These are phyloP conservation scores for Netelia inedita DNA, from an alignment of 2,888 invertebrate species.

Conservation along the genomic window DNA sequence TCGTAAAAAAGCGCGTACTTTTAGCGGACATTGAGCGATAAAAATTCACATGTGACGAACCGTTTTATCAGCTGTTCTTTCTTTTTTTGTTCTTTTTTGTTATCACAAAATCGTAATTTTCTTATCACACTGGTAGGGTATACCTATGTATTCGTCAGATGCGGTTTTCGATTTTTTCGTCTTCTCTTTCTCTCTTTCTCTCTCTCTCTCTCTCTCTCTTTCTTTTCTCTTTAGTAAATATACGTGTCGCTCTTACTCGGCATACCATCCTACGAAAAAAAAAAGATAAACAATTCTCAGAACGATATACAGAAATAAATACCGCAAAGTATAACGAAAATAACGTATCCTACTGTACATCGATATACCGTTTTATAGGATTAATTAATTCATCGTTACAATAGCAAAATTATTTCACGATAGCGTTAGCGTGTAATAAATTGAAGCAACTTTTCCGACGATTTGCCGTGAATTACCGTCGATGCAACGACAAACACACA, in stretches of 20 bases:
- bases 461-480: too few relatives aligned
- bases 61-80: conserved; percentile 3
- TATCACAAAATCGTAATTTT: conserved; percentile 12
- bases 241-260: conserved; percentile 91
- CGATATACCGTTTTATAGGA: not conserved
- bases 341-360: not conserved
- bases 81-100: conserved; percentile 19
- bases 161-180: conserved; percentile 44
- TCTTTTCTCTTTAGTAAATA: conserved; percentile 88
- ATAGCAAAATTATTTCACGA: too few relatives aligned
- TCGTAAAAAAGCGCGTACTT: conserved; percentile 31
- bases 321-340: conserved; percentile 10
- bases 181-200: conserved; percentile 32
- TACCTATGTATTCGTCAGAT: conserved; percentile 57
- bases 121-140: conserved; percentile 15
- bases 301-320: conserved; percentile 31
- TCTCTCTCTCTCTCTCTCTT: conserved; percentile 51
- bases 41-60: conserved; percentile 20
- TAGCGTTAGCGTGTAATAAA: too few relatives aligned
- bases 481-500: not conserved
- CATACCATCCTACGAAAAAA: conserved; percentile 82
- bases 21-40: conserved; percentile 40
- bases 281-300: conserved; percentile 56
- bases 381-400: not conserved
- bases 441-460: too few relatives aligned